Conservation (phyloP, 2,797 vertebrate genomes). For the Pteropus rufus region DNA sequence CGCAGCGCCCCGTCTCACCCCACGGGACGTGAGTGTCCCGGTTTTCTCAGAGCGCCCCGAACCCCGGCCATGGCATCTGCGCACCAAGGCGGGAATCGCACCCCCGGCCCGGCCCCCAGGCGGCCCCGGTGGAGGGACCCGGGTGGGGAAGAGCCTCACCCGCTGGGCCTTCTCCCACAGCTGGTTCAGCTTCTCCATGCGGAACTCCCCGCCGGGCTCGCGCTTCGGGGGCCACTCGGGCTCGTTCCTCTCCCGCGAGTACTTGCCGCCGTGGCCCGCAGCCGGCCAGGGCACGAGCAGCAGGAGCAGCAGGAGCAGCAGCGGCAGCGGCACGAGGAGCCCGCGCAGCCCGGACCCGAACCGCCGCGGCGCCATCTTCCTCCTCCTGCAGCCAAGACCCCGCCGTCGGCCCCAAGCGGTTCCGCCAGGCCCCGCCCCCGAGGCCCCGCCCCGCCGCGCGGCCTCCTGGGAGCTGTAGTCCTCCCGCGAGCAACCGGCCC, state of each 20-base stretch:
- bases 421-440: neutral
- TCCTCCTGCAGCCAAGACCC: fast-evolving
- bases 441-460: neutral
- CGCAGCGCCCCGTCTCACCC: fast-evolving
- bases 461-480: constrained; percentile 53
- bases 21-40: fast-evolving
- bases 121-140: no score
- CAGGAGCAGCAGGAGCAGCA: neutral
- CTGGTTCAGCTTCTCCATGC: constrained; percentile 92
- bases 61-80: fast-evolving
- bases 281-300: constrained; percentile 52
- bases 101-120: neutral
- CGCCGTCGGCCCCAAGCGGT: no score
- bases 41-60: neutral
- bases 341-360: fast-evolving
- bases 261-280: constrained; percentile 84
- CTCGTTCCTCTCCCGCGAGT: constrained; percentile 92
- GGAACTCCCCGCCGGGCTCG: constrained; percentile 85
- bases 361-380: constrained; percentile 11
- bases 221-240: constrained; percentile 78
- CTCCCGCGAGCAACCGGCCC: fast-evolving
- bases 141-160: constrained; percentile 81
- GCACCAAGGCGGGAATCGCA: neutral
- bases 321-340: neutral
- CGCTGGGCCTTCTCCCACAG: constrained; percentile 95